Base-by-base conservation (phyloP, 2,888 invertebrate genomes). In the Margaritifera margaritifera region DNA sequence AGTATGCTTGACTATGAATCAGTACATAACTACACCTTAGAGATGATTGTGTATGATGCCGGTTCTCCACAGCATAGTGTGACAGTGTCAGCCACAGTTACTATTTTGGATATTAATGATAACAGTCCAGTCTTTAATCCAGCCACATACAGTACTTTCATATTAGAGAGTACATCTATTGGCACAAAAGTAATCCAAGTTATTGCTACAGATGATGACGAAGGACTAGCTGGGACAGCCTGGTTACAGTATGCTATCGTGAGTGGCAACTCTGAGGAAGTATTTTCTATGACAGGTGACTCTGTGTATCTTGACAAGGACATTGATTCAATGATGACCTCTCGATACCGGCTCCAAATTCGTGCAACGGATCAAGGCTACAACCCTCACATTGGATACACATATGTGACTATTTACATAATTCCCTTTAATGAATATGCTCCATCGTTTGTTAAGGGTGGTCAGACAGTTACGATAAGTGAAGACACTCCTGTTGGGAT, bases 71-170 rank as follows among this genome's bases (percentile, higher is more conserved):
- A 42, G 42, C 42, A 42, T 15, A 42, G 42, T 2, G 15, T 42
- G 42, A 42, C 42, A 42, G 42, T 42, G 42, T 42, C 42, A 42
- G 42, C 15, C 42, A 97, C 96, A 91, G 95, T 97, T 89, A 97
- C 97, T 91, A 95, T 98, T 50, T 92, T 96, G 75, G 98, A 98
- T 90, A 92, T 96, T 76, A 98, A 98, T 90, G 97, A 98, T 91
- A 97, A 98, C 89, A 94, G 95, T 5, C 97, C 98, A 2, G 92
- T 96, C 72, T 97, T 98, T 89, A 96, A 96, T 89, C 95, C 96
- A 2, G 94, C 96, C 92, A 95, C 95, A 77, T 96, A 97, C 91
- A 94, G 94, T 78, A 94, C 95, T 85, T 96, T 96, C 90, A 93
- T 97, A 75, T 93, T 93, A 83, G 98, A 98, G 91, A 95, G 96